Evolutionary conservation across 2,888 invertebrate species (phyloP).

Genomic region (Troides oblongomaculatus): DNA sequence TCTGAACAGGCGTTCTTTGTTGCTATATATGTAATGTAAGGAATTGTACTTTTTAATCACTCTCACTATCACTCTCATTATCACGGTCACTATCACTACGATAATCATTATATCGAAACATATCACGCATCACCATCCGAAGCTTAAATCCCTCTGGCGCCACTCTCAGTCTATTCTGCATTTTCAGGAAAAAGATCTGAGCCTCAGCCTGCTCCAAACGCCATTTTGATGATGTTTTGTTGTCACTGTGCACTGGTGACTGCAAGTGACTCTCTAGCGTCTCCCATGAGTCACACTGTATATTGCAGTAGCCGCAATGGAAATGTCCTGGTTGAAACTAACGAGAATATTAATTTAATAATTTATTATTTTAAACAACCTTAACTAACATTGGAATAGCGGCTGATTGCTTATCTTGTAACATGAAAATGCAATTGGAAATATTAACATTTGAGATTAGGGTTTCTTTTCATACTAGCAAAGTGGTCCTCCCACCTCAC

Average conservation of each 20-base stretch:
- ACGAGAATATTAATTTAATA: not conserved
- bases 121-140: not conserved
- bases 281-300: constrained; percentile 29
- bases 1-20: no score
- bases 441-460: no score
- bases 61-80: not conserved
- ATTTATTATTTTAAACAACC: not conserved
- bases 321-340: constrained; percentile 36
- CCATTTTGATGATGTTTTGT: constrained; percentile 33
- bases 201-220: constrained; percentile 34
- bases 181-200: not conserved
- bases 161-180: not conserved
- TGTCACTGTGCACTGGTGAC: constrained; percentile 35
- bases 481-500: no score
- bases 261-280: constrained; percentile 38
- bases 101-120: no score
- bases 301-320: constrained; percentile 50
- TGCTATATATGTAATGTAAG: no score
- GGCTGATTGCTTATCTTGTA: no score
- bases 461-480: no score
- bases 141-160: not conserved
- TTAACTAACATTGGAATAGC: not conserved
- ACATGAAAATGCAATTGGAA: no score
- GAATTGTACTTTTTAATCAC: no score
- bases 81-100: not conserved